These are phyloP conservation scores for Cranoglanis bouderius DNA, from an alignment of 2,113 vertebrate genomes.

Conservation along the genomic window DNA sequence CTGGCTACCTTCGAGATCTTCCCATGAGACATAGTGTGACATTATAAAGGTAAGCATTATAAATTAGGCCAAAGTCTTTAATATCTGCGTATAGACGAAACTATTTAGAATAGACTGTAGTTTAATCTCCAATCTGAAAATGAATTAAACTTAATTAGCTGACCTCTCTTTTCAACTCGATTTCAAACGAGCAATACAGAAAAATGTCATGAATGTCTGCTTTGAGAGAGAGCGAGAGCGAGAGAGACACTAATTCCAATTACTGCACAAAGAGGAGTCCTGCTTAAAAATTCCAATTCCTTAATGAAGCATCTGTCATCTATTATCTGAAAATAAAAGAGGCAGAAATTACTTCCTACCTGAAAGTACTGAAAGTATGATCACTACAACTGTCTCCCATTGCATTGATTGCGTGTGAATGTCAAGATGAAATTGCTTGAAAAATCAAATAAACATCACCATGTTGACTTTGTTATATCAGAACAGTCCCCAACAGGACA, in stretches of 20 bases:
- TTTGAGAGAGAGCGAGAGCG: not conserved
- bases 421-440: constrained; percentile 24
- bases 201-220: not conserved
- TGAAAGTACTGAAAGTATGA: constrained; percentile 33
- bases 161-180: not conserved
- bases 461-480: constrained; percentile 13
- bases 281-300: constrained; percentile 20
- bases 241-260: constrained; percentile 20
- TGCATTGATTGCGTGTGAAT: constrained; percentile 2
- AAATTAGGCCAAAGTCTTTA: not conserved
- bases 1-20: not conserved
- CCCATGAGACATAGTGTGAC: not conserved
- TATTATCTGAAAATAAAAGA: constrained; percentile 26
- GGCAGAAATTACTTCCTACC: constrained; percentile 31
- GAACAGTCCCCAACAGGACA: not conserved
- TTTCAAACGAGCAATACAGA: constrained; percentile 1
- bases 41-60: not conserved
- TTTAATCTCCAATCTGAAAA: not conserved
- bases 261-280: not conserved
- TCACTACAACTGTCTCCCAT: not conserved
- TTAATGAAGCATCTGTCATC: constrained; percentile 20
- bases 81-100: not conserved
- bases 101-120: not conserved
- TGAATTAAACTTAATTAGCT: not conserved
- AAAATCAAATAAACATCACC: not conserved